Percentiles rank a stretch among this genome's conserved stretches.
Evolutionary conservation across 2,113 vertebrate species (phyloP).

Genomic region (Syrrhaptes paradoxus): DNA sequence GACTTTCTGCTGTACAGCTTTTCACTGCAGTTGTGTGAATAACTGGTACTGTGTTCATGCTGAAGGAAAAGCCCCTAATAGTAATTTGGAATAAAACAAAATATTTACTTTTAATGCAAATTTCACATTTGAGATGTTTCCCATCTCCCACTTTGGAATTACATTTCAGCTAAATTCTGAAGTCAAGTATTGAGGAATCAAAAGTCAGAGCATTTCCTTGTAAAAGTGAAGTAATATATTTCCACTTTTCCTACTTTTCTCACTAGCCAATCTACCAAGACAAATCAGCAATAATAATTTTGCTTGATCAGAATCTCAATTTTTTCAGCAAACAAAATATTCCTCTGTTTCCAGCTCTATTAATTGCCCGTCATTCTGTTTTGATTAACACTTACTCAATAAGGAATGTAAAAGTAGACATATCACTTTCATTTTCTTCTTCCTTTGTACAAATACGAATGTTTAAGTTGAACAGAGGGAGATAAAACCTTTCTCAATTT

Average conservation of each 20-base stretch:
- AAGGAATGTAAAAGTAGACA: neutral
- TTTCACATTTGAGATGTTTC: neutral
- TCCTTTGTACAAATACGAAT: neutral
- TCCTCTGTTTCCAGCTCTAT: neutral
- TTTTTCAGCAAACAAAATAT: neutral
- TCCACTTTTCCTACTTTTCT: neutral
- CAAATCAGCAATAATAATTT: neutral
- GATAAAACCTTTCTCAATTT: neutral
- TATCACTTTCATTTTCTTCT: neutral
- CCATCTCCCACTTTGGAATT: neutral
- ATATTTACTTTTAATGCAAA: neutral
- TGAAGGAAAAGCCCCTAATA: neutral
- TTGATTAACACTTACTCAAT: neutral
- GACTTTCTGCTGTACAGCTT: neutral
- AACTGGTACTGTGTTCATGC: neutral
- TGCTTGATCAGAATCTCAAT: neutral
- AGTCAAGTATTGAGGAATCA: neutral
- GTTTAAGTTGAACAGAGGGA: neutral
- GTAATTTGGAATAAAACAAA: neutral
- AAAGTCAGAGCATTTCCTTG: neutral
- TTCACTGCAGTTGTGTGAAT: neutral
- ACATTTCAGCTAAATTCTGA: neutral
- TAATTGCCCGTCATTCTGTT: neutral
- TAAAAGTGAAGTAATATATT: neutral
- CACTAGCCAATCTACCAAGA: neutral